These are phyloP conservation scores for Entosphenus tridentatus DNA, from an alignment of 2,113 vertebrate species.

Conservation along the genomic window DNA sequence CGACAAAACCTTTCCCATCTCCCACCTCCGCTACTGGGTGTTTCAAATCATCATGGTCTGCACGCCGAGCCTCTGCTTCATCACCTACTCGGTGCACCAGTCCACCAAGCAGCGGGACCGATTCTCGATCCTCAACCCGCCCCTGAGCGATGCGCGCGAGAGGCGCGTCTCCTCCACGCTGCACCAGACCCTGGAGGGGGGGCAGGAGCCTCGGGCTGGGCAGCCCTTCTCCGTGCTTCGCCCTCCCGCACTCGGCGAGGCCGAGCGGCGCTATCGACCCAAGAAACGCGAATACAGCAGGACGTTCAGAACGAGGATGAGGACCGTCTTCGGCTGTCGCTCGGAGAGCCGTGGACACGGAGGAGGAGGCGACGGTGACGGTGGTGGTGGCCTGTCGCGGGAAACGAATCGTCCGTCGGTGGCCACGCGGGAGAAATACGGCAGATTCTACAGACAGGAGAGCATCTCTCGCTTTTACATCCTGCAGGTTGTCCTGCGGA, in stretches of 20 bases:
- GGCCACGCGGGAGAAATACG: conserved; percentile 67
- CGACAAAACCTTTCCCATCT: conserved; percentile 60
- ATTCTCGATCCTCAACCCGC: conserved; percentile 76
- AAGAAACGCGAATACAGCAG: too few species aligned
- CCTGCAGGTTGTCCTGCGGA: conserved; percentile 96
- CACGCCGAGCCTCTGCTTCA: conserved; percentile 46
- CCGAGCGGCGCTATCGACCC: too few species aligned
- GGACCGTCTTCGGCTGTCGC: too few species aligned
- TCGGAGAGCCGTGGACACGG: too few species aligned
- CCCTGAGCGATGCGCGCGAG: conserved; percentile 51
- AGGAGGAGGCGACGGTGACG: conserved; percentile 27
- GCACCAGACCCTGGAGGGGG: conserved; percentile 84
- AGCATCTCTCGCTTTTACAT: conserved; percentile 98
- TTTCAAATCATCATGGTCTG: conserved; percentile 70
- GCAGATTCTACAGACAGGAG: conserved; percentile 89
- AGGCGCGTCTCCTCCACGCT: conserved; percentile 34
- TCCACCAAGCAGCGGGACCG: conserved; percentile 75
- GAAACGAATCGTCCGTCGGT: conserved; percentile 35
- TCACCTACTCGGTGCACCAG: conserved; percentile 59
- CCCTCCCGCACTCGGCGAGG: too few species aligned
- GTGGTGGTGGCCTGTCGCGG: conserved; percentile 33
- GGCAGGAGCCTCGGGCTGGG: conserved; percentile 38
- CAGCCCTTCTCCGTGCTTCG: too few species aligned
- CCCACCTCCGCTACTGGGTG: conserved; percentile 80
- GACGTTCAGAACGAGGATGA: too few species aligned